phyloP scores from a whole-genome alignment of 2,888 invertebrate genomes.

The Meteorus colon region DNA sequence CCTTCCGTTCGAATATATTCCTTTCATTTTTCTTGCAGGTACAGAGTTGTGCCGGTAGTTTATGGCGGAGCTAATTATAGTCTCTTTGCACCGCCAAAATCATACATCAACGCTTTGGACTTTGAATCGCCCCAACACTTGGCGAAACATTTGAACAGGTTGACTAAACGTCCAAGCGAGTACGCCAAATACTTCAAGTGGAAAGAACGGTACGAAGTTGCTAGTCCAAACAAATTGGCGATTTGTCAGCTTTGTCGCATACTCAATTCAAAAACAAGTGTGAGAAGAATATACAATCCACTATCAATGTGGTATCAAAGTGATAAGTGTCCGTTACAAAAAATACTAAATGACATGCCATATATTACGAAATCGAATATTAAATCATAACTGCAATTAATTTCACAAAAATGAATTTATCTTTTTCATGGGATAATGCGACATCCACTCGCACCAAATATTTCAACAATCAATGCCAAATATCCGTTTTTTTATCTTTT shows the following conservation, averaged over 20 bases:
- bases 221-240: slow-evolving; percentile 74
- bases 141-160: slow-evolving; percentile 76
- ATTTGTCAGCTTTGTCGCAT: slow-evolving; percentile 78
- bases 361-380: slow-evolving; percentile 41
- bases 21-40: slow-evolving; percentile 52
- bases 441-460: too few relatives aligned
- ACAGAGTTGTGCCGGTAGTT: slow-evolving; percentile 78
- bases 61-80: slow-evolving; percentile 81
- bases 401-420: background rate
- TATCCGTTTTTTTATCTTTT: too few relatives aligned
- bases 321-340: slow-evolving; percentile 59
- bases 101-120: slow-evolving; percentile 80
- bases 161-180: slow-evolving; percentile 75
- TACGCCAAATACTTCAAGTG: slow-evolving; percentile 81
- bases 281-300: slow-evolving; percentile 48
- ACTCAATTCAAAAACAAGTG: slow-evolving; percentile 67
- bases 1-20: too few relatives aligned
- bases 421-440: too few relatives aligned
- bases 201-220: slow-evolving; percentile 76
- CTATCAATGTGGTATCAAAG: slow-evolving; percentile 59
- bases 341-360: slow-evolving; percentile 39
- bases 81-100: slow-evolving; percentile 77
- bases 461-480: too few relatives aligned
- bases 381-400: background rate
- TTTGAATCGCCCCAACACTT: slow-evolving; percentile 76